Conservation (phyloP, 2,888 invertebrate genomes). For the Hyposoter dolosus region DNA sequence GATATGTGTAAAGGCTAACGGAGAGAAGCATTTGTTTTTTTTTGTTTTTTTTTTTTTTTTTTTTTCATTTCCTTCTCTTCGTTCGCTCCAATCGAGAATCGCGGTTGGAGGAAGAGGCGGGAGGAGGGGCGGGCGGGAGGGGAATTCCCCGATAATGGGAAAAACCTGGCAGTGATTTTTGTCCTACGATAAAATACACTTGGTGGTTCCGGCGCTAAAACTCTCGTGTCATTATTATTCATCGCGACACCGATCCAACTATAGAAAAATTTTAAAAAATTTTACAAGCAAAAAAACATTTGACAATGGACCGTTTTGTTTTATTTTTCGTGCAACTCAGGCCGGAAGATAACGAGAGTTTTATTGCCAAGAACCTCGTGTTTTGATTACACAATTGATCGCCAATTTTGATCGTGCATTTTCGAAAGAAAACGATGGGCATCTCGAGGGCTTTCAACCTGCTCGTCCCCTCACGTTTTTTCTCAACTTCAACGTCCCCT, state of each 20-base stretch:
- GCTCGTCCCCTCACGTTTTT: constrained; percentile 19
- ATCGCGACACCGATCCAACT: background rate
- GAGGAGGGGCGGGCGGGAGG: background rate
- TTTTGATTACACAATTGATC: constrained; percentile 22
- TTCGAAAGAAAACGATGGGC: background rate
- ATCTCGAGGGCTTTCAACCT: constrained; percentile 42
- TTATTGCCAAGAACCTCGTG: constrained; percentile 17
- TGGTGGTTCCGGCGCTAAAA: constrained; percentile 63
- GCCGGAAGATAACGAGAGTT: constrained; percentile 35
- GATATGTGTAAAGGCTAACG: constrained; percentile 61
- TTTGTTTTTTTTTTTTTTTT: background rate
- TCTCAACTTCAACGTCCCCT: background rate
- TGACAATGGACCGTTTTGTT: background rate
- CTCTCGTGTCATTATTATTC: constrained; percentile 2
- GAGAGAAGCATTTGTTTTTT: constrained; percentile 34
- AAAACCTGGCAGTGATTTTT: constrained; percentile 75
- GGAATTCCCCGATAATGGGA: constrained; percentile 63
- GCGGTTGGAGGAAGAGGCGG: background rate
- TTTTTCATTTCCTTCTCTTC: constrained; percentile 31
- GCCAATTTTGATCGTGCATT: constrained; percentile 10
- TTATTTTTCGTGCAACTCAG: background rate
- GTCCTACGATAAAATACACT: constrained; percentile 70
- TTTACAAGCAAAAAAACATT: too few relatives aligned
- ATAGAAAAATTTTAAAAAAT: background rate
- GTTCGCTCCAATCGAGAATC: constrained; percentile 28